phyloP scores from a whole-genome alignment of 2,888 invertebrate genomes.

The Zeuzera pyrina region DNA sequence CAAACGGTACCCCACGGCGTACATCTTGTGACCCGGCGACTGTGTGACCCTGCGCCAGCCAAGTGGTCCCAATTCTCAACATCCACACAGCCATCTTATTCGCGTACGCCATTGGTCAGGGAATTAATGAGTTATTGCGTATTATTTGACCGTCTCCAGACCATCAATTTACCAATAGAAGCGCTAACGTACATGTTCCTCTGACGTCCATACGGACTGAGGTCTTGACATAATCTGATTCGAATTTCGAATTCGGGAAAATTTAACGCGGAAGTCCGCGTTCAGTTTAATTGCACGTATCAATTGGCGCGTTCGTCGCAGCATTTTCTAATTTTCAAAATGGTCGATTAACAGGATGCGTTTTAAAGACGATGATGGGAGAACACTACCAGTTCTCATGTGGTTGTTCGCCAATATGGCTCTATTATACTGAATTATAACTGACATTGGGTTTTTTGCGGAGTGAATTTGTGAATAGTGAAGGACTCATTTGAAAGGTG shows the following conservation, averaged over 20 bases:
- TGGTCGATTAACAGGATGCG: conserved; percentile 46
- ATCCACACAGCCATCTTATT: conserved; percentile 30
- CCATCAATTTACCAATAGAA: conserved; percentile 58
- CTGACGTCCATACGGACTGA: conserved; percentile 17
- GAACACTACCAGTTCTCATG: conserved; percentile 27
- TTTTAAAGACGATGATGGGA: conserved; percentile 38
- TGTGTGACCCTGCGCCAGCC: conserved; percentile 55
- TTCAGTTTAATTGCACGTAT: conserved; percentile 5
- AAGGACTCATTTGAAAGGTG: conserved; percentile 12
- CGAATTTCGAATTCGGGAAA: conserved; percentile 8
- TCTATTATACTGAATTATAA: conserved; percentile 23
- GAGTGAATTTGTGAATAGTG: conserved; percentile 13
- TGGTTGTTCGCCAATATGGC: conserved; percentile 65
- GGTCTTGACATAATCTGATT: conserved; percentile 2
- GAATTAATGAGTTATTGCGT: conserved; percentile 58
- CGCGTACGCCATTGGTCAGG: conserved; percentile 48
- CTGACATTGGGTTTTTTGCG: conserved; percentile 26
- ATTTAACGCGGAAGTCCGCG: conserved; percentile 11
- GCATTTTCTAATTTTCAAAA: conserved; percentile 23
- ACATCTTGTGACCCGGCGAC: conserved; percentile 38
- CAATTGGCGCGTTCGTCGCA: conserved; percentile 14
- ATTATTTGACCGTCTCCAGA: conserved; percentile 50
- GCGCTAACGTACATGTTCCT: conserved; percentile 10
- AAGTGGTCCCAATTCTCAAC: conserved; percentile 61
- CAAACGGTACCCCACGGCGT: conserved; percentile 23